These are phyloP conservation scores for Actinostola sp. DNA, from an alignment of 92 coral and sea anemone species.

Conservation along the genomic window DNA sequence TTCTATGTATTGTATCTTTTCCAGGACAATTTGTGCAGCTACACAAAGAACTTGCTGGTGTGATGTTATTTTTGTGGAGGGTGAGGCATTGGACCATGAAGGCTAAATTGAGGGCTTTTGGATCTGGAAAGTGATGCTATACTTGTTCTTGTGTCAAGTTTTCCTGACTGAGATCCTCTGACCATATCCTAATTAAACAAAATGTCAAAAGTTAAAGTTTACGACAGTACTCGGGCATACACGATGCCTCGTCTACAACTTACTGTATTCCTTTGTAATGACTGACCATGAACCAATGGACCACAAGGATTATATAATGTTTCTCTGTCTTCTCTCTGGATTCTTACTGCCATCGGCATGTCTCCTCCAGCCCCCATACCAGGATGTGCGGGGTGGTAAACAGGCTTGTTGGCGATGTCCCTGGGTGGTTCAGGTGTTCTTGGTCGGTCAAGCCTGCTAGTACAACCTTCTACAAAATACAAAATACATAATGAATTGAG, in stretches of 20 bases:
- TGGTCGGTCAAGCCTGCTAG: constrained; percentile 65
- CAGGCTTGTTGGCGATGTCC: constrained; percentile 39
- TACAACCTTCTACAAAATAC: constrained; percentile 16
- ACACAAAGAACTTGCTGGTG: too few species aligned
- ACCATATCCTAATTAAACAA: constrained; percentile 40
- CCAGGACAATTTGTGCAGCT: too few species aligned
- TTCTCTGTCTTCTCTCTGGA: constrained; percentile 56
- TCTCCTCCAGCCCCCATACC: constrained; percentile 29
- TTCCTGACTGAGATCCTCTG: constrained; percentile 29
- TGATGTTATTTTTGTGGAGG: constrained; percentile 56
- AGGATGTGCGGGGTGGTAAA: constrained; percentile 60
- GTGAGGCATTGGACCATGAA: constrained; percentile 57
- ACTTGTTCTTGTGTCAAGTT: constrained; percentile 20
- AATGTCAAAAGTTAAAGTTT: background rate
- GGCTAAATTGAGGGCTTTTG: constrained; percentile 43
- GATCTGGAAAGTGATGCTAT: constrained; percentile 17
- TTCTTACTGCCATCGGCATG: too few species aligned
- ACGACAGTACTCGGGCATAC: background rate
- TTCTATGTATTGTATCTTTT: too few species aligned
- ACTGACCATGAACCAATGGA: constrained; percentile 79
- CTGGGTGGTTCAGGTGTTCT: constrained; percentile 76
- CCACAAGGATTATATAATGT: constrained; percentile 54
- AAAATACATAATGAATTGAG: background rate
- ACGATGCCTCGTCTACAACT: constrained; percentile 19
- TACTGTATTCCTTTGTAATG: constrained; percentile 71